phyloP scores from a whole-genome alignment of 2,888 invertebrate species.

The Drosophila fungiperda region DNA sequence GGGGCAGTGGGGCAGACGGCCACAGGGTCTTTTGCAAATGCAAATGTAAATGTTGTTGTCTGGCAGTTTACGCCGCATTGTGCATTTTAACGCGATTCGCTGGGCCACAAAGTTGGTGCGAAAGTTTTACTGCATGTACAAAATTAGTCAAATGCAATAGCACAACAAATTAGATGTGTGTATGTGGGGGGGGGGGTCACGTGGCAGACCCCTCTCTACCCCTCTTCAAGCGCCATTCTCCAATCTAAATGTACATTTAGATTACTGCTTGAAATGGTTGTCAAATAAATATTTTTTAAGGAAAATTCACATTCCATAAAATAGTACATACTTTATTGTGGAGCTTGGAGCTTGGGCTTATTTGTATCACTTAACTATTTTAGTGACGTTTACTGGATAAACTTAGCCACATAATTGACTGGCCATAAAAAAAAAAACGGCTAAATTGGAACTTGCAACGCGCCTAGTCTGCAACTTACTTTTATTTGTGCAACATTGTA shows the following conservation, averaged over 20 bases:
- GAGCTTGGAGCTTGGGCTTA: neutral
- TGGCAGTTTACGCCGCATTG: slow-evolving; percentile 56
- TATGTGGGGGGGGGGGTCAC: no score
- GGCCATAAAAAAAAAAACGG: neutral
- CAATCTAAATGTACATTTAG: neutral
- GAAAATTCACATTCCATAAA: neutral
- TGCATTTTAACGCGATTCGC: slow-evolving; percentile 44
- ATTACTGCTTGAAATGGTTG: neutral
- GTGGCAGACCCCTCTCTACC: neutral
- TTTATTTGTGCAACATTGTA: no score
- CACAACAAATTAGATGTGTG: slow-evolving; percentile 41
- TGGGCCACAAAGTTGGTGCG: slow-evolving; percentile 39
- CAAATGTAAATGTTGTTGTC: slow-evolving; percentile 34
- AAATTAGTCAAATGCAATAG: slow-evolving; percentile 42
- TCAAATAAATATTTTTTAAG: neutral
- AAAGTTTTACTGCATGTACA: slow-evolving; percentile 45
- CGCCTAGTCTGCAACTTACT: no score
- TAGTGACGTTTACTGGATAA: neutral
- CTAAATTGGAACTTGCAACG: neutral
- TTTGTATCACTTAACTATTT: neutral
- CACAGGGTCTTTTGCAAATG: neutral
- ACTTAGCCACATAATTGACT: neutral
- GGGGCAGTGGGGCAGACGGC: neutral
- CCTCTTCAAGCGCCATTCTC: neutral
- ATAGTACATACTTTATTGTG: neutral